These are phyloP conservation scores for Magallana ariakensis DNA, from an alignment of 1,140 invertebrate species.

Conservation along the genomic window DNA sequence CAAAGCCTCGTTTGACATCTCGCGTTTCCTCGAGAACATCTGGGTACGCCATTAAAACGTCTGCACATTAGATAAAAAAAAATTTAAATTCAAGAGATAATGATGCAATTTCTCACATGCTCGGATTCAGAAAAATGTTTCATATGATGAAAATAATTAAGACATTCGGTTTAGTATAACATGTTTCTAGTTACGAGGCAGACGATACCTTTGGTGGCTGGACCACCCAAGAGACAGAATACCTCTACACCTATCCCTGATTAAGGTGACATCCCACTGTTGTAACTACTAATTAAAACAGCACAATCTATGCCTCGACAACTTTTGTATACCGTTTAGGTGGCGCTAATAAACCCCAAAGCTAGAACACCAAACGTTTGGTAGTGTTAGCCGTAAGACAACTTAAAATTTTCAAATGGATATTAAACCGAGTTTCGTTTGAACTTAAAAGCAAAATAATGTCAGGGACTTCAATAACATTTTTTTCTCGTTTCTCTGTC, in stretches of 20 bases:
- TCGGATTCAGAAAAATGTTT: slow-evolving; percentile 27
- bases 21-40: slow-evolving; percentile 13
- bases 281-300: slow-evolving; percentile 39
- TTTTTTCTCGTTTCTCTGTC: no score
- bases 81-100: neutral
- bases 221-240: slow-evolving; percentile 13
- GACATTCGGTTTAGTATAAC: slow-evolving; percentile 36
- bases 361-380: no score
- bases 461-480: no score
- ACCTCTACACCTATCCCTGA: neutral
- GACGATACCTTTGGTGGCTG: neutral
- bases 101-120: slow-evolving; percentile 38
- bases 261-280: slow-evolving; percentile 2
- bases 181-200: slow-evolving; percentile 25
- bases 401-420: no score
- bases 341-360: neutral
- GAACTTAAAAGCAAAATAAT: no score
- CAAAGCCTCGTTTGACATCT: slow-evolving; percentile 27
- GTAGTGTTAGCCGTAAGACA: no score
- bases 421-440: no score
- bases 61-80: neutral
- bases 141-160: slow-evolving; percentile 39
- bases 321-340: slow-evolving; percentile 29
- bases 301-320: slow-evolving; percentile 18
- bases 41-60: slow-evolving; percentile 34